phyloP scores from a whole-genome alignment of 2,888 invertebrate genomes.

The Acanthosepion lycidas region DNA sequence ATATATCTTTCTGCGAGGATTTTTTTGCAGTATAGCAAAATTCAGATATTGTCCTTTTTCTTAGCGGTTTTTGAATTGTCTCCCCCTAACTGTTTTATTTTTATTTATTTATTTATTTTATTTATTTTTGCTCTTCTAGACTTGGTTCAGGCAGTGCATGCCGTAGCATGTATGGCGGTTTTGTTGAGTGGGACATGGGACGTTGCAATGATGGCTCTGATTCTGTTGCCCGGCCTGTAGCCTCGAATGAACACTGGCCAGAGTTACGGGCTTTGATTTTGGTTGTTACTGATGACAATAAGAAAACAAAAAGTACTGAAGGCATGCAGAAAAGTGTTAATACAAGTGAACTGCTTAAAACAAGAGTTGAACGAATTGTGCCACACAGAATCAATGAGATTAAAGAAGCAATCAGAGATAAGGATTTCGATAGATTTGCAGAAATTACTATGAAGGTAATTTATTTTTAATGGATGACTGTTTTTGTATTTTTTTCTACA shows the following conservation, averaged over 20 bases:
- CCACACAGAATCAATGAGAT: slow-evolving; percentile 82
- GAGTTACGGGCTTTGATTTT: slow-evolving; percentile 90
- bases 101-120: background rate
- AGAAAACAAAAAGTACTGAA: slow-evolving; percentile 88
- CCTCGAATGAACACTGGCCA: slow-evolving; percentile 87
- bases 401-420: slow-evolving; percentile 80
- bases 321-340: slow-evolving; percentile 89
- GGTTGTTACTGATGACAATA: slow-evolving; percentile 86
- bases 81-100: background rate
- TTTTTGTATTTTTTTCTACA: no score
- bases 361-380: slow-evolving; percentile 83
- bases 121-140: slow-evolving; percentile 55
- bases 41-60: background rate
- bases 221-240: slow-evolving; percentile 77
- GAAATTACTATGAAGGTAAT: slow-evolving; percentile 88
- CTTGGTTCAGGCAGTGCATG: slow-evolving; percentile 94
- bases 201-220: slow-evolving; percentile 66
- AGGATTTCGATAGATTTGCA: slow-evolving; percentile 89
- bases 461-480: background rate
- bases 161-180: slow-evolving; percentile 93
- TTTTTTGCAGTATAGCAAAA: no score
- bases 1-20: no score
- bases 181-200: slow-evolving; percentile 90
- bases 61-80: background rate
- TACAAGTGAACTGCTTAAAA: slow-evolving; percentile 87